These are phyloP conservation scores for Pogonocherus hispidulus DNA, from an alignment of 2,888 invertebrate species.

Conservation along the genomic window DNA sequence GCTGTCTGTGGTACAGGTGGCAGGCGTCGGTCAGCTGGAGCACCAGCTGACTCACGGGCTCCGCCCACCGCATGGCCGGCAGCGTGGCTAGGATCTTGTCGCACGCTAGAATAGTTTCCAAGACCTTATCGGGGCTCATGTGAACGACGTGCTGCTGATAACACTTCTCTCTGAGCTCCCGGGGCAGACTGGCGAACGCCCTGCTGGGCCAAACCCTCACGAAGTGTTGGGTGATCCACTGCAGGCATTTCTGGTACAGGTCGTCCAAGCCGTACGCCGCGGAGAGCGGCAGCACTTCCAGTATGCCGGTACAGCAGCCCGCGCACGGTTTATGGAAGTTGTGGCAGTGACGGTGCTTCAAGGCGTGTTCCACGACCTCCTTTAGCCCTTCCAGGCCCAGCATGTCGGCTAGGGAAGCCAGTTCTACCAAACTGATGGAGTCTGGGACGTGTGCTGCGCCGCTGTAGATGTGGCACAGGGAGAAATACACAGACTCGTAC, in stretches of 20 bases:
- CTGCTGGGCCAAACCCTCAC: constrained; percentile 92
- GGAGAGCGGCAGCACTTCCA: constrained; percentile 87
- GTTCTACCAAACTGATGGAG: constrained; percentile 86
- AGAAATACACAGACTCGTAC: constrained; percentile 89
- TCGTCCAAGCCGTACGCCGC: constrained; percentile 90
- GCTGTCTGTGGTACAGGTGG: constrained; percentile 83
- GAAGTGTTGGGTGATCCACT: constrained; percentile 91
- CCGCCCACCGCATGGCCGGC: constrained; percentile 86
- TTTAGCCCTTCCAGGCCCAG: constrained; percentile 91
- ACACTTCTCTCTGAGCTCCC: constrained; percentile 86
- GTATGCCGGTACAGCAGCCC: constrained; percentile 87
- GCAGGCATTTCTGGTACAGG: constrained; percentile 81
- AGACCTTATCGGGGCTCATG: constrained; percentile 79
- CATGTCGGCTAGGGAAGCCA: constrained; percentile 91
- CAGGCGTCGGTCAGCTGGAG: constrained; percentile 85
- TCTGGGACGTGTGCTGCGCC: constrained; percentile 92
- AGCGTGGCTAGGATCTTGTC: constrained; percentile 84
- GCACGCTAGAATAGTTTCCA: constrained; percentile 88
- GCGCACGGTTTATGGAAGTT: constrained; percentile 95
- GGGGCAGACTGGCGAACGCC: constrained; percentile 87
- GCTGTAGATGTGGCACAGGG: constrained; percentile 94
- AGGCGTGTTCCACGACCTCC: constrained; percentile 89
- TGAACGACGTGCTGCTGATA: constrained; percentile 86
- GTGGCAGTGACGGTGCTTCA: constrained; percentile 87
- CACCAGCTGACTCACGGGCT: constrained; percentile 82